These are phyloP conservation scores for Elgonia sp. DNA, from an alignment of 2,888 invertebrate species.

Conservation along the genomic window DNA sequence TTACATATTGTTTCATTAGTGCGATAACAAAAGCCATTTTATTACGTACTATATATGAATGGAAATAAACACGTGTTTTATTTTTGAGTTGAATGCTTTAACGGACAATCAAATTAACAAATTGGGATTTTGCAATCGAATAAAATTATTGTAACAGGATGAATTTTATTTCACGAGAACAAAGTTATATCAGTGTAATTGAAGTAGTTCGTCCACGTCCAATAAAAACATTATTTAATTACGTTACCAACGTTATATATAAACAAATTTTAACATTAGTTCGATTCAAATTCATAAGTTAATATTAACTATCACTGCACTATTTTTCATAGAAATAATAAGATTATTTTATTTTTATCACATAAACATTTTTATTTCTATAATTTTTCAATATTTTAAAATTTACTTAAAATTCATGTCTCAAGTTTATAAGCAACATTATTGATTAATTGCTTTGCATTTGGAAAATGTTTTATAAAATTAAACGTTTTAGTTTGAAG, in stretches of 20 bases:
- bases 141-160: constrained; percentile 1
- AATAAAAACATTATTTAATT: constrained; percentile 4
- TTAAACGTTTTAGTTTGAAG: constrained; percentile 11
- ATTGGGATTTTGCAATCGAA: neutral
- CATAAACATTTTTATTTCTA: too few relatives aligned
- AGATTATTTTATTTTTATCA: too few relatives aligned
- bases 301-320: too few relatives aligned
- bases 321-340: too few relatives aligned
- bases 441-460: neutral
- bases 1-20: too few relatives aligned
- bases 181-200: neutral
- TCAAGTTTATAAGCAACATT: too few relatives aligned
- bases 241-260: neutral
- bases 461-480: constrained; percentile 1
- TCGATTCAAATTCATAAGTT: too few relatives aligned
- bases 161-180: neutral
- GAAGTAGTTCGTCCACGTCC: neutral
- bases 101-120: constrained; percentile 2
- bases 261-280: too few relatives aligned
- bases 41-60: neutral
- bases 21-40: too few relatives aligned
- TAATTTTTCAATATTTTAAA: too few relatives aligned
- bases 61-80: constrained; percentile 4
- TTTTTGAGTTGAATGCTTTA: constrained; percentile 2
- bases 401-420: too few relatives aligned